phyloP scores from a whole-genome alignment of 2,797 vertebrate genomes.

The Diceros bicornis region DNA sequence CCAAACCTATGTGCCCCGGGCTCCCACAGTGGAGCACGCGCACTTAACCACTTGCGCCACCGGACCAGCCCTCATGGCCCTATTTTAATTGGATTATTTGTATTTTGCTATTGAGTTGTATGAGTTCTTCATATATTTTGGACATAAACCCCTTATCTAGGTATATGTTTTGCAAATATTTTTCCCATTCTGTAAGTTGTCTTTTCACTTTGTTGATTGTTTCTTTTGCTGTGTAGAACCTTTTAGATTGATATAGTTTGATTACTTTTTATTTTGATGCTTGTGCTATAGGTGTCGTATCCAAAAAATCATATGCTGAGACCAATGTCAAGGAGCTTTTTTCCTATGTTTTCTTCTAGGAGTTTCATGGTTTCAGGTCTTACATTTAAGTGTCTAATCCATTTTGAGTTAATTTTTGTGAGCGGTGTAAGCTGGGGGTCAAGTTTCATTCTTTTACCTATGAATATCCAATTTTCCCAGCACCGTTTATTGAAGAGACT shows the following conservation, averaged over 20 bases:
- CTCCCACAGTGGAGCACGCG: no score
- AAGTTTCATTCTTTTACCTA: background rate
- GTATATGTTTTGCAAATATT: background rate
- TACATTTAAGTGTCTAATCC: constrained; percentile 11
- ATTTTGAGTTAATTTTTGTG: constrained; percentile 3
- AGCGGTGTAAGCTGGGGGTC: background rate
- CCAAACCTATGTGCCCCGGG: no score
- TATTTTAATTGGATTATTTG: background rate
- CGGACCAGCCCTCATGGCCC: background rate
- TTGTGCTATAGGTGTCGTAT: background rate
- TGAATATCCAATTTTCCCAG: background rate
- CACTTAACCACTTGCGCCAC: no score
- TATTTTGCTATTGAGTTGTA: background rate
- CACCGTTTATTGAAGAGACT: background rate
- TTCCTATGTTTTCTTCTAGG: background rate
- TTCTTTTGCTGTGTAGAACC: background rate
- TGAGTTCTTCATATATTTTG: background rate
- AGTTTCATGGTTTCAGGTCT: background rate
- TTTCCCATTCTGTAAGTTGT: background rate
- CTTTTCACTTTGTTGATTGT: background rate
- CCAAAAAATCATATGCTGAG: background rate
- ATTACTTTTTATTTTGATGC: constrained; percentile 9
- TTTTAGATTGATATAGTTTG: background rate
- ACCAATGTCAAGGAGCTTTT: background rate
- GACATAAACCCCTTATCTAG: background rate